Percentiles rank a stretch among this genome's conserved stretches.
These are phyloP conservation scores for Leptopilina clavipes DNA, from an alignment of 1,140 invertebrate species.

Conservation along the genomic window DNA sequence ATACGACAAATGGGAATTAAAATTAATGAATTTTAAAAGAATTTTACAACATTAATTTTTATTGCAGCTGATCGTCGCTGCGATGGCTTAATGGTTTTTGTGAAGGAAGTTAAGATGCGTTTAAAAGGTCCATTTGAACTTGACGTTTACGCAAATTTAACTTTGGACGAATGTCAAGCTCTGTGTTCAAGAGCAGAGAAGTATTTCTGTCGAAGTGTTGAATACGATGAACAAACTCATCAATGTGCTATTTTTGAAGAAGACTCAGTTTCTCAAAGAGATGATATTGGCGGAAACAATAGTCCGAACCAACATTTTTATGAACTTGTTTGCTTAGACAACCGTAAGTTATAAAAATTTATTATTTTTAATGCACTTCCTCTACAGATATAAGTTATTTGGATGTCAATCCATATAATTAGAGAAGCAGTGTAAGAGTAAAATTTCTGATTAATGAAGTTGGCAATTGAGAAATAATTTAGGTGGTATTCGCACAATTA, in stretches of 20 bases:
- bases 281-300: conserved; percentile 86
- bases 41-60: conserved; percentile 2
- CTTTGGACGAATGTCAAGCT: conserved; percentile 88
- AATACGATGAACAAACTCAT: conserved; percentile 89
- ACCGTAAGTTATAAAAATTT: conserved; percentile 80
- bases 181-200: conserved; percentile 87
- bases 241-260: conserved; percentile 91
- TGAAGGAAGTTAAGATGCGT: conserved; percentile 92
- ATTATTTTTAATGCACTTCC: no score
- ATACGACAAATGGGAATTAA: no score
- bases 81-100: conserved; percentile 88
- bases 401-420: no score
- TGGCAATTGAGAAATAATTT: no score
- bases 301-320: conserved; percentile 89
- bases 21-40: no score
- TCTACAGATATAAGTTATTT: no score
- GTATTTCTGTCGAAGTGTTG: conserved; percentile 92
- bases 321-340: conserved; percentile 89
- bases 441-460: no score
- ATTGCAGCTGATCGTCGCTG: conserved; percentile 85
- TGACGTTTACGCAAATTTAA: conserved; percentile 89
- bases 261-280: conserved; percentile 89
- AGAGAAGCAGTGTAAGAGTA: no score
- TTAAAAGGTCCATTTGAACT: conserved; percentile 90
- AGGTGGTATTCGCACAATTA: no score